phyloP scores from a whole-genome alignment of 2,797 vertebrate genomes.

The Acrossocheilus fasciatus region DNA sequence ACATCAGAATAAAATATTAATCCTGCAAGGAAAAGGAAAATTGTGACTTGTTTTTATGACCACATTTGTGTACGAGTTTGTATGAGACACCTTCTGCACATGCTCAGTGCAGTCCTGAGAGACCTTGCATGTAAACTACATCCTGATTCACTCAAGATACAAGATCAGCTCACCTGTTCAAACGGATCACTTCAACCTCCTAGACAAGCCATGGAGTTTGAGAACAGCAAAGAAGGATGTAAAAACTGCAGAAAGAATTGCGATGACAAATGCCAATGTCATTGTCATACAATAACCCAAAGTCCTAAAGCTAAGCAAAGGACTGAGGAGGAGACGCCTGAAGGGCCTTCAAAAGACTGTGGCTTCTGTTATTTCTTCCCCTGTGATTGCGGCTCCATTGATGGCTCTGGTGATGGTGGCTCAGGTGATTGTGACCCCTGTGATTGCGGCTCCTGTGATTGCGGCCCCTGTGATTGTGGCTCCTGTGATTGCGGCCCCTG shows the following conservation, averaged over 20 bases:
- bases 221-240: neutral
- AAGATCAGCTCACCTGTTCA: neutral
- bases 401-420: neutral
- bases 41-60: neutral
- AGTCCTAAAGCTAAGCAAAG: neutral
- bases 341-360: neutral
- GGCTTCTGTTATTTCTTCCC: neutral
- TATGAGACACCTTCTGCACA: neutral
- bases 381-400: neutral
- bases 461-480: neutral
- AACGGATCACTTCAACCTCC: neutral
- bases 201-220: neutral
- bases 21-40: neutral
- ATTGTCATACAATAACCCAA: neutral
- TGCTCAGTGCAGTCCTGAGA: neutral
- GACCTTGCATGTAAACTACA: neutral
- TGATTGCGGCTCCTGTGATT: neutral
- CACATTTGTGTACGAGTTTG: neutral
- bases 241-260: neutral
- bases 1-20: neutral
- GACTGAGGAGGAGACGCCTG: neutral
- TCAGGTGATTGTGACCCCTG: rapidly evolving
- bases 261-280: neutral
- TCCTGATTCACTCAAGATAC: neutral
- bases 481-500: neutral